A percentile compares a stretch with the other conserved stretches of the same genome.
These are phyloP conservation scores for Delphinapterus leucas DNA, from an alignment of 2,113 vertebrate genomes.

Conservation along the genomic window DNA sequence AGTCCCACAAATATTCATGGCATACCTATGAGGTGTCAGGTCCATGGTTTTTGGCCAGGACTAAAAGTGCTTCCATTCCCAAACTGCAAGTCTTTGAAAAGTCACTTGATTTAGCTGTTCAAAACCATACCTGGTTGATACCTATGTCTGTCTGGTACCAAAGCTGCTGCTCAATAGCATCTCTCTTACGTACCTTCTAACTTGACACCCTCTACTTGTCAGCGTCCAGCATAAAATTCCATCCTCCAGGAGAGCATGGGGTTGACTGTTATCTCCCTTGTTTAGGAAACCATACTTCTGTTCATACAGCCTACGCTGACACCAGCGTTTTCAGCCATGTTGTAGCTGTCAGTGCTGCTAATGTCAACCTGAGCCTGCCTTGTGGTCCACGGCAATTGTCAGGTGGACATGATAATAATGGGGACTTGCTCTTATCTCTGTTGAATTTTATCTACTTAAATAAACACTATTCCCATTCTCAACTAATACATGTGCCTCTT, in stretches of 20 bases:
- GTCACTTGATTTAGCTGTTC: not conserved
- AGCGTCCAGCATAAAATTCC: not conserved
- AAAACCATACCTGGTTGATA: not conserved
- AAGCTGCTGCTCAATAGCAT: not conserved
- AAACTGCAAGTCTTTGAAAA: not conserved
- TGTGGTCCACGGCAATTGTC: not conserved
- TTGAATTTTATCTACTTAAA: not conserved
- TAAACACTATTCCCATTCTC: not conserved
- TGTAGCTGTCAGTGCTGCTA: not conserved
- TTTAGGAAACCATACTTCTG: not conserved
- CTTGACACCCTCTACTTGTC: not conserved
- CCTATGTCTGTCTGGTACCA: not conserved
- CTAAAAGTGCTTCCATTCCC: not conserved
- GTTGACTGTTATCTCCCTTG: not conserved
- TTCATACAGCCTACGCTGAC: not conserved
- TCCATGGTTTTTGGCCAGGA: not conserved
- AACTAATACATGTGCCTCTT: not conserved
- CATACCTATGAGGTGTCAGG: not conserved
- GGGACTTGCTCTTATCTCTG: not conserved
- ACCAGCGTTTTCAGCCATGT: rapidly evolving
- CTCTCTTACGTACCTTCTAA: not conserved
- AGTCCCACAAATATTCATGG: not conserved
- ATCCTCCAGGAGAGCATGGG: not conserved
- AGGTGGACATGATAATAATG: not conserved
- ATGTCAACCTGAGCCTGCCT: not conserved